Evolutionary conservation across 2,797 vertebrate species (phyloP), one percentile per base, ranked within the genome.

Genomic region (Vespertilio murinus): DNA sequence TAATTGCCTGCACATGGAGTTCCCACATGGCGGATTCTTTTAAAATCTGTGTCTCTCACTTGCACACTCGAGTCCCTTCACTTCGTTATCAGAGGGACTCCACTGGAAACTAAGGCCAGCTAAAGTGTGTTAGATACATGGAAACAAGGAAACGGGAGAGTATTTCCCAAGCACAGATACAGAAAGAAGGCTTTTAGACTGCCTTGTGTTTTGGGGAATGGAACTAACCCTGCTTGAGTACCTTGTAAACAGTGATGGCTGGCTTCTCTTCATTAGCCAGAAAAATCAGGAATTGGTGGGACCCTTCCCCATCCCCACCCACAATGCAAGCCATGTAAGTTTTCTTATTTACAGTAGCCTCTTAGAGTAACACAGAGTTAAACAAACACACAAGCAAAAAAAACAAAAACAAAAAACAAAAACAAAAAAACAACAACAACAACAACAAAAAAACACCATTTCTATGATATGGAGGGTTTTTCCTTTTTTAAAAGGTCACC

Each of bases 1-100:
- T 94, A 96, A 94, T 93, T 71, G 80, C 35, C 94, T 90, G 86
- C 94, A 91, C 69, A 70, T 93, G 95, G 86, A 85, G 67, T 88
- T 67, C 56, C n/a, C 82, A 78, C 91, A 59, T 54, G 38, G 38
- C 12, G 52, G 73, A 42, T 65, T 93, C 78, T 52, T 91, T 90
- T 10, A 54, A 54, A 90, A 54, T 65, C 67, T 81, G 8, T 16
- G 28, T 40, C 69, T 77, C n/a, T 69, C 3, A 28, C 5, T 9
- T 25, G 20, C n/a, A n/a, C 17, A 1, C n/a, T 61, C 65, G 22
- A 38, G 38, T 89, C 71, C n/a, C 42, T 91, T 85, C 30, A 5
- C 59, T 85, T 73, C 65, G 6, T 71, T 56, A 54, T 81, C 23
- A 25, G 80, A 75, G 28, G 75, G 64, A 67, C 64, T 10, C 64